Evolutionary conservation across 2,113 vertebrate genomes (phyloP).

Genomic region (Xiphophorus maculatus): DNA sequence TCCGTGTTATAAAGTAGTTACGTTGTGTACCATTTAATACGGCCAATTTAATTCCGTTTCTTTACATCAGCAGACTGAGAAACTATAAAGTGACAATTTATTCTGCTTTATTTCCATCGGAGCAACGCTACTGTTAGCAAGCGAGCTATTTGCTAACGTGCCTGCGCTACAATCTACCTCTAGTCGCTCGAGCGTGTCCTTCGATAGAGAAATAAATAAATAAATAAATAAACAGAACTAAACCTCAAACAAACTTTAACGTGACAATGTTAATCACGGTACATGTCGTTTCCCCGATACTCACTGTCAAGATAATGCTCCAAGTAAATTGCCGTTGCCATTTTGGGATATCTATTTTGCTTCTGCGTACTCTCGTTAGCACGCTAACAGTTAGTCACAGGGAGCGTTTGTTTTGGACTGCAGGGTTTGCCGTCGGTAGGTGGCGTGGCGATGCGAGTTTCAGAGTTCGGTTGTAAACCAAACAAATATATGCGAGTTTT

Average conservation of each 20-base stretch:
- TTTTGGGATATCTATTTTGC: constrained; percentile 74
- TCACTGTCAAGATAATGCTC: constrained; percentile 98
- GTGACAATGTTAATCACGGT: fast-evolving
- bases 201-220: background rate
- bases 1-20: background rate
- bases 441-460: background rate
- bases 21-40: background rate
- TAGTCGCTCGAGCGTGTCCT: background rate
- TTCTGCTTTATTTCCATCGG: background rate
- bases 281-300: constrained; percentile 43
- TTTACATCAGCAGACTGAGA: background rate
- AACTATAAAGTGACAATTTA: background rate
- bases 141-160: constrained; percentile 30
- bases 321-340: constrained; percentile 97
- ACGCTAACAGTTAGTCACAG: constrained; percentile 5
- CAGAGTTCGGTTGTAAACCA: too few species aligned
- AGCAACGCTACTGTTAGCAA: constrained; percentile 37
- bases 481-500: background rate
- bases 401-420: constrained; percentile 47
- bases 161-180: background rate
- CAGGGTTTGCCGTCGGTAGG: constrained; percentile 23
- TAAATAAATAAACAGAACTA: constrained; percentile 1
- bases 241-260: background rate
- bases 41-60: background rate
- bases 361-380: constrained; percentile 50